These are phyloP conservation scores for Cerastis leucographa DNA, from an alignment of 2,888 invertebrate species.

Conservation along the genomic window DNA sequence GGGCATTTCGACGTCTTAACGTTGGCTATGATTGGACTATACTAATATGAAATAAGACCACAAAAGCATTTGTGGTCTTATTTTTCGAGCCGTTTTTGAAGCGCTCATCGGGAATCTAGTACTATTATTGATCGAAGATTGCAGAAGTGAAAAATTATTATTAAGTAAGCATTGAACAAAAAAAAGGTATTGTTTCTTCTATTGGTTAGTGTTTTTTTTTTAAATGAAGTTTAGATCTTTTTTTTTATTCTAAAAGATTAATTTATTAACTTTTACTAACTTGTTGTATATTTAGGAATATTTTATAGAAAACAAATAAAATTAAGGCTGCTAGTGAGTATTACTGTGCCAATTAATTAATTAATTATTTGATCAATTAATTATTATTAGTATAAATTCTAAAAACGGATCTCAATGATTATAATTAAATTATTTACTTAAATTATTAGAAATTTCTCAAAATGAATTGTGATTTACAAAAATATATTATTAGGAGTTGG, in stretches of 20 bases:
- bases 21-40: too few species aligned
- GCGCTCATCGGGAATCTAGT: too few species aligned
- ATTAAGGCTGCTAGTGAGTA: constrained; percentile 45
- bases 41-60: too few species aligned
- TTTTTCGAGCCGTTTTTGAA: too few species aligned
- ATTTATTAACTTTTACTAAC: constrained; percentile 12
- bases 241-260: not conserved
- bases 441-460: constrained; percentile 24
- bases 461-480: constrained; percentile 43
- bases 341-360: constrained; percentile 48
- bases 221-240: not conserved
- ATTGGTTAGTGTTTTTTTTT: too few species aligned
- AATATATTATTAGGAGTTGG: constrained; percentile 29
- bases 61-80: too few species aligned
- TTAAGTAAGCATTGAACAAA: constrained; percentile 13
- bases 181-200: constrained; percentile 47
- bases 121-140: too few species aligned
- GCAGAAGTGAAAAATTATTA: constrained; percentile 31
- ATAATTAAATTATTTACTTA: constrained; percentile 48
- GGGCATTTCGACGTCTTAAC: too few species aligned
- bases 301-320: constrained; percentile 13
- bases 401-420: constrained; percentile 61
- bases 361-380: constrained; percentile 25
- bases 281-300: constrained; percentile 14
- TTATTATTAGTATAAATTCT: constrained; percentile 16